phyloP scores from a whole-genome alignment of 2,888 invertebrate species.

The Conistra vaccinii region DNA sequence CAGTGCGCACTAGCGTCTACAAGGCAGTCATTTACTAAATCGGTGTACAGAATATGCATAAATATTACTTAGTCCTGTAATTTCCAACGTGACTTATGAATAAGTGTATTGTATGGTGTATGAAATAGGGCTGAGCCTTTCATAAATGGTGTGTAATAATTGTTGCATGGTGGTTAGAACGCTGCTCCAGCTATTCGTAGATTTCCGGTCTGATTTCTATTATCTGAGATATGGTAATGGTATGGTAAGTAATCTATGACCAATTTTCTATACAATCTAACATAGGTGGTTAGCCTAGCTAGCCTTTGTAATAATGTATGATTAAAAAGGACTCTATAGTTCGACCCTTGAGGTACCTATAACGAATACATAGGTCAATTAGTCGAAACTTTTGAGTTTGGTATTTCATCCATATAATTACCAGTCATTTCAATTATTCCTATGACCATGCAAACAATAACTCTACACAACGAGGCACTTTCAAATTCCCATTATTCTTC shows the following conservation, averaged over 20 bases:
- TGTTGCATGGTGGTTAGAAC: slow-evolving; percentile 52
- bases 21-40: slow-evolving; percentile 54
- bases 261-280: slow-evolving; percentile 46
- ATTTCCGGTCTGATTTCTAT: slow-evolving; percentile 61
- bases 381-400: not conserved
- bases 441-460: slow-evolving; percentile 28
- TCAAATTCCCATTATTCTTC: slow-evolving; percentile 27
- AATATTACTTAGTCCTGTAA: slow-evolving; percentile 64
- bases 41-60: slow-evolving; percentile 60
- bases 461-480: slow-evolving; percentile 27
- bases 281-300: slow-evolving; percentile 4
- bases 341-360: not conserved
- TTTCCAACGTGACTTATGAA: slow-evolving; percentile 67
- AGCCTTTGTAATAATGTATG: not conserved
- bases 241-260: slow-evolving; percentile 51
- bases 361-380: not conserved
- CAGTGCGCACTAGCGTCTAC: slow-evolving; percentile 41
- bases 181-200: slow-evolving; percentile 40
- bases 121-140: slow-evolving; percentile 60
- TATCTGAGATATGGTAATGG: slow-evolving; percentile 60
- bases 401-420: slow-evolving; percentile 22
- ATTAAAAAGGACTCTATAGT: not conserved
- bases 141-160: slow-evolving; percentile 64
- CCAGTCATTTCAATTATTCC: slow-evolving; percentile 11
- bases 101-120: slow-evolving; percentile 64